A percentile compares a stretch with the other conserved stretches of the same genome.
Conservation (phyloP, 2,113 vertebrate species). For the Phocoena phocoena region DNA sequence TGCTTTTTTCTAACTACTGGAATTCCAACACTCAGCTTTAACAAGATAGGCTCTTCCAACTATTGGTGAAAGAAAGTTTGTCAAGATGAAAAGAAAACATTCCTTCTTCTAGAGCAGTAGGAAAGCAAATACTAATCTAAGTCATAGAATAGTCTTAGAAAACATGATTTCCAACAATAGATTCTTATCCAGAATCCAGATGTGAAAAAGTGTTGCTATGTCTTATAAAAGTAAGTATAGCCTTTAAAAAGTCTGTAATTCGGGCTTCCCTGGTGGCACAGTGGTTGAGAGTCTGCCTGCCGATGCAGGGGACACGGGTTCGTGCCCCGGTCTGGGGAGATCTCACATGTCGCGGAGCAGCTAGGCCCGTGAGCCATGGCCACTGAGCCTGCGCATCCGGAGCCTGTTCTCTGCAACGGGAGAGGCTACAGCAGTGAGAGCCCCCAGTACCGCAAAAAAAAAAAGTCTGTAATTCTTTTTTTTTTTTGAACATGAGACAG, state of each 20-base stretch:
- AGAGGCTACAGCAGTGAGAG: no score
- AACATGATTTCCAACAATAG: not conserved
- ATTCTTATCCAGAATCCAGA: not conserved
- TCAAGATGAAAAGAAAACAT: not conserved
- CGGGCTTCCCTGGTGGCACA: no score
- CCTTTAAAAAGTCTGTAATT: not conserved
- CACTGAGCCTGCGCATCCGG: accelerated
- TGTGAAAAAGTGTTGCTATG: not conserved
- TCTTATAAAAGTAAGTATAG: not conserved
- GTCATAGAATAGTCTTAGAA: not conserved
- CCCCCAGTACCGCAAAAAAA: no score
- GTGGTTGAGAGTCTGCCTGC: no score
- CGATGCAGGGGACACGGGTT: no score
- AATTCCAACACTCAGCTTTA: not conserved
- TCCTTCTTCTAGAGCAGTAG: not conserved
- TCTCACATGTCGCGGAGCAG: no score
- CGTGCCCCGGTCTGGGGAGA: no score
- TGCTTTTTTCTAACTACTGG: not conserved
- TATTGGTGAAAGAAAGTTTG: not conserved
- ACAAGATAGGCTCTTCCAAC: not conserved
- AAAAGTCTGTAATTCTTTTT: not conserved
- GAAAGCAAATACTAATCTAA: not conserved
- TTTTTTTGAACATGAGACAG: not conserved
- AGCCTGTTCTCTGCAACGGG: no score
- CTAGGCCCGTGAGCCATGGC: no score